These are phyloP conservation scores for Nematolebias whitei DNA, from an alignment of 2,113 vertebrate species.

Conservation along the genomic window DNA sequence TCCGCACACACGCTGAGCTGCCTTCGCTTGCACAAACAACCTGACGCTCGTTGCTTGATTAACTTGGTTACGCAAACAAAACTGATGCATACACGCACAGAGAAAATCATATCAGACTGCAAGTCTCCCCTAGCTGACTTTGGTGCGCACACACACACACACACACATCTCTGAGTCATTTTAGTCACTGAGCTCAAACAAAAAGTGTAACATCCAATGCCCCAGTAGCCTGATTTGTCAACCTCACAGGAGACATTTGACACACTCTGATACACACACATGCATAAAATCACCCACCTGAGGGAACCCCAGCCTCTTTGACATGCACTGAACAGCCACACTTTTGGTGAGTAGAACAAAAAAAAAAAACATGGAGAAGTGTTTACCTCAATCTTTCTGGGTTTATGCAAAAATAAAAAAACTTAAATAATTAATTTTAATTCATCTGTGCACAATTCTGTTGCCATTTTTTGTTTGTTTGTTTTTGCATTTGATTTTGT, in stretches of 20 bases:
- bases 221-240: conserved; percentile 74
- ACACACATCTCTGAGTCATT: conserved; percentile 27
- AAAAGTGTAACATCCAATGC: conserved; percentile 51
- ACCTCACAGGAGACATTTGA: conserved; percentile 51
- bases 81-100: conserved; percentile 23
- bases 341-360: not conserved
- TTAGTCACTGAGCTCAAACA: conserved; percentile 57
- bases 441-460: not conserved
- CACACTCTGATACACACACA: conserved; percentile 28
- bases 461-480: not conserved
- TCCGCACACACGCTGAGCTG: conserved; percentile 1
- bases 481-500: not conserved
- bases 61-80: conserved; percentile 12
- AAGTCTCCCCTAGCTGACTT: conserved; percentile 56
- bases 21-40: conserved; percentile 14
- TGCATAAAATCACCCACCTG: conserved; percentile 46
- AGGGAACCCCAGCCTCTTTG: conserved; percentile 38
- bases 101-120: conserved; percentile 43
- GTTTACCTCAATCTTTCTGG: conserved; percentile 1
- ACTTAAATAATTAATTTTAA: not conserved
- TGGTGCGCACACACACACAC: conserved; percentile 21
- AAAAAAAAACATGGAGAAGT: conserved; percentile 16
- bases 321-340: conserved; percentile 28
- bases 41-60: conserved; percentile 17
- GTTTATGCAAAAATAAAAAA: not conserved